A percentile compares a stretch with the other conserved stretches of the same genome.
Conservation (phyloP, 2,797 vertebrate genomes). For the Thunnus albacares region DNA sequence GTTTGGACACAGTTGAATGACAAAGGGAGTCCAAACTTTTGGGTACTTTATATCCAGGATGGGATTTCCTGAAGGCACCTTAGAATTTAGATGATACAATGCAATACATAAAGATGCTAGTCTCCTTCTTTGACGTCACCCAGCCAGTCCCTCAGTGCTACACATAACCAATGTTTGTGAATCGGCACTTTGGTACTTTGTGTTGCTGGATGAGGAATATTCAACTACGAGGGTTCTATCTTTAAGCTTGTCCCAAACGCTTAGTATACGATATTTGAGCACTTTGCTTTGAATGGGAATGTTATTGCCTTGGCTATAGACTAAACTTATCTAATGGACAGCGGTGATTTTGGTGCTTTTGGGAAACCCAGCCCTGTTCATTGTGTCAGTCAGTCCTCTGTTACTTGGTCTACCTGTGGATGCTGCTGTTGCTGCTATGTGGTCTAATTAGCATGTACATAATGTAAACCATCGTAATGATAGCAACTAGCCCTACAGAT, state of each 20-base stretch:
- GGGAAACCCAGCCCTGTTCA: slow-evolving; percentile 70
- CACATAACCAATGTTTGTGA: slow-evolving; percentile 58
- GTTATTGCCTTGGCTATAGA: slow-evolving; percentile 63
- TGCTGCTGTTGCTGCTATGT: slow-evolving; percentile 87
- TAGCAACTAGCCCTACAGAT: slow-evolving; percentile 92
- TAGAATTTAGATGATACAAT: slow-evolving; percentile 35
- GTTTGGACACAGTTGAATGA: background rate
- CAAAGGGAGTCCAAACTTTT: background rate
- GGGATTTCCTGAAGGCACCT: slow-evolving; percentile 79
- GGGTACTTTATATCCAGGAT: slow-evolving; percentile 39
- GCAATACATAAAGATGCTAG: slow-evolving; percentile 39
- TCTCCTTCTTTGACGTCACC: slow-evolving; percentile 60
- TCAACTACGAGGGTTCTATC: slow-evolving; percentile 43
- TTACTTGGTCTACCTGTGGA: slow-evolving; percentile 79
- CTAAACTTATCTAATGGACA: slow-evolving; percentile 42
- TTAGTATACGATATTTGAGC: slow-evolving; percentile 74
- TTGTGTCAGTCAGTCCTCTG: slow-evolving; percentile 65
- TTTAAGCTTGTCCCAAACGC: slow-evolving; percentile 65
- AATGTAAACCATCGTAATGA: slow-evolving; percentile 93
- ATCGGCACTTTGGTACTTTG: slow-evolving; percentile 65
- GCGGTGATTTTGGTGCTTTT: slow-evolving; percentile 72
- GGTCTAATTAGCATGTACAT: slow-evolving; percentile 92
- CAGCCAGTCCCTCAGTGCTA: slow-evolving; percentile 49
- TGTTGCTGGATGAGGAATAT: slow-evolving; percentile 58
- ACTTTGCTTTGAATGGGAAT: slow-evolving; percentile 80